Conservation (phyloP, 2,888 invertebrate species). For the Stenchaetothrips biformis region DNA sequence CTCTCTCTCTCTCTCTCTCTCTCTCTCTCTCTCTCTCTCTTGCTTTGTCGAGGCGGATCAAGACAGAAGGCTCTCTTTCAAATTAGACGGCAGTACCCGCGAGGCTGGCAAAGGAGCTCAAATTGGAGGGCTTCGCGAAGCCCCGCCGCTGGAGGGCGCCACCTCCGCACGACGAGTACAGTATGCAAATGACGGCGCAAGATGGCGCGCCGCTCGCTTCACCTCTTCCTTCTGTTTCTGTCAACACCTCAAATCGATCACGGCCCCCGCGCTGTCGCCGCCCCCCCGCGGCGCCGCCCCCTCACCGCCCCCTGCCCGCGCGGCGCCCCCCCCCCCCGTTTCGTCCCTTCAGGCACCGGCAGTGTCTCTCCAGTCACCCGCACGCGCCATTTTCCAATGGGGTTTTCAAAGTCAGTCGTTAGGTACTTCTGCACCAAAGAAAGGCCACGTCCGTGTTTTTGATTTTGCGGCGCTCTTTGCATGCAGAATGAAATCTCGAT, state of each 20-base stretch:
- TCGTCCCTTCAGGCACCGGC: neutral
- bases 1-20: slow-evolving; percentile 10
- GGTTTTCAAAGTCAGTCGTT: too few species aligned
- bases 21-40: slow-evolving; percentile 1
- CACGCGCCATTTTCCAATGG: too few species aligned
- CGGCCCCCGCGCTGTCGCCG: neutral
- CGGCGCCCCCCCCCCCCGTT: neutral
- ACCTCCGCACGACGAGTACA: too few species aligned
- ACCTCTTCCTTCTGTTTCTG: slow-evolving; percentile 5
- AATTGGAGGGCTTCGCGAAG: too few species aligned
- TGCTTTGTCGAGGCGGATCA: neutral
- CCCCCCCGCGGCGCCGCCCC: neutral
- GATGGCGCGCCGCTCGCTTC: neutral
- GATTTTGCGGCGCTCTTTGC: too few species aligned
- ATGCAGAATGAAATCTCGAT: too few species aligned
- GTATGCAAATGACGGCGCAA: too few species aligned
- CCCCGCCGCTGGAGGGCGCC: too few species aligned
- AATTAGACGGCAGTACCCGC: neutral
- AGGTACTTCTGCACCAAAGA: too few species aligned
- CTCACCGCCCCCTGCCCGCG: neutral
- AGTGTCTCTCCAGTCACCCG: neutral
- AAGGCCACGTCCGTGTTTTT: too few species aligned
- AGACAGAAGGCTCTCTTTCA: neutral
- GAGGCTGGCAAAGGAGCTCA: neutral
- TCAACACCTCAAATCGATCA: slow-evolving; percentile 24